Percentiles rank a stretch among this genome's conserved stretches.
Evolutionary conservation across 2,797 vertebrate species (phyloP).

Genomic region (Heliangelus exortis): DNA sequence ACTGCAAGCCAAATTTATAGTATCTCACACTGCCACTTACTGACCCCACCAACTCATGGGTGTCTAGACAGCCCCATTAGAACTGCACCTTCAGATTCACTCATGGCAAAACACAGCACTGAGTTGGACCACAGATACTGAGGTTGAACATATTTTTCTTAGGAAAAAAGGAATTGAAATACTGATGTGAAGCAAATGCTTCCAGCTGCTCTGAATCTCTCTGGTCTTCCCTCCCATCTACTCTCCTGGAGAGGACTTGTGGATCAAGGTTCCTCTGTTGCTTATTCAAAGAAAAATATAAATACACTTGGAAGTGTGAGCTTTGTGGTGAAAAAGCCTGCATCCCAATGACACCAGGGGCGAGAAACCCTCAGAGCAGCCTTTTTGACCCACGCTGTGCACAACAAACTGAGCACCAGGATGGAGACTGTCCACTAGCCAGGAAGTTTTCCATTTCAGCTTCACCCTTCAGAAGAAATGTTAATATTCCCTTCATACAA

Average conservation of each 20-base stretch:
- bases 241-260: neutral
- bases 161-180: neutral
- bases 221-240: neutral
- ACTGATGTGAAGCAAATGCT: neutral
- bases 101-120: neutral
- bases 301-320: neutral
- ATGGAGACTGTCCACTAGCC: neutral
- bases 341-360: neutral
- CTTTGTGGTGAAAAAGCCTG: neutral
- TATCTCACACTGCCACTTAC: neutral
- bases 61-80: neutral
- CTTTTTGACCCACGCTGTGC: neutral
- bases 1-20: neutral
- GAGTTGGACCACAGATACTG: neutral
- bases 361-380: neutral
- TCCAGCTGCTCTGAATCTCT: neutral
- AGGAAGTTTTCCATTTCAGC: neutral
- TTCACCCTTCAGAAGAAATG: neutral
- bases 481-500: neutral
- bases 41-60: neutral
- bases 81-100: neutral
- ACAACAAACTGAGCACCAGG: neutral
- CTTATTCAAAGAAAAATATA: conserved; percentile 2
- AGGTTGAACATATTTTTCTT: neutral
- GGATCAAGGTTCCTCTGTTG: neutral